Evolutionary conservation across 1,140 invertebrate species (phyloP).

Genomic region (Papilio machaon): DNA sequence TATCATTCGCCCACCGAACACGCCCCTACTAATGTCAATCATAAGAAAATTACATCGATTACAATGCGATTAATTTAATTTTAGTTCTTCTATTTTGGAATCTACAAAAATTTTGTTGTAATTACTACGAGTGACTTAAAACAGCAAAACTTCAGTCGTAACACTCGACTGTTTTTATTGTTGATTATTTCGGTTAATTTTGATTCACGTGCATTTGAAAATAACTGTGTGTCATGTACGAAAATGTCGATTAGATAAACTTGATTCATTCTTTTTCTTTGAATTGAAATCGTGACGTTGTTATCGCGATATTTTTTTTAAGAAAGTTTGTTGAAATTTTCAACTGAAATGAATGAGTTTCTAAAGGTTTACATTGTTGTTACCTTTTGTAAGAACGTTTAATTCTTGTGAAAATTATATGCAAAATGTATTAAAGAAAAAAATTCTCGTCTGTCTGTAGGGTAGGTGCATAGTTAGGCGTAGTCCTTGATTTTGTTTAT

Average conservation of each 20-base stretch:
- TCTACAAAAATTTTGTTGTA: too few relatives aligned
- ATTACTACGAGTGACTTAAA: too few relatives aligned
- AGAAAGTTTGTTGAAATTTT: background rate
- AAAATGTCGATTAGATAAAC: constrained; percentile 14
- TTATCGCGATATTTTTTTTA: background rate
- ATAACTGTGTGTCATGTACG: constrained; percentile 10
- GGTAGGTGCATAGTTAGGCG: too few relatives aligned
- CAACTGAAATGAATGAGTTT: too few relatives aligned
- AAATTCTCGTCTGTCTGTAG: too few relatives aligned
- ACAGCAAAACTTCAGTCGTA: too few relatives aligned
- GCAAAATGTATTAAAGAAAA: too few relatives aligned
- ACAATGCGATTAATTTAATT: background rate
- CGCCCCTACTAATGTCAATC: constrained; percentile 65
- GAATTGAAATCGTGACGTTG: background rate
- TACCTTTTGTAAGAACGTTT: too few relatives aligned
- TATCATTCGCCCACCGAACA: constrained; percentile 70
- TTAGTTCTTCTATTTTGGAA: background rate
- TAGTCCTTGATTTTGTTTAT: too few relatives aligned
- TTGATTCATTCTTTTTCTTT: constrained; percentile 25
- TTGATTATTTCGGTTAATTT: background rate
- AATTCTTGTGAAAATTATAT: too few relatives aligned
- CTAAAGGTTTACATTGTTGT: too few relatives aligned
- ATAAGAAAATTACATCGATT: constrained; percentile 53
- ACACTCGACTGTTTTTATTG: background rate
- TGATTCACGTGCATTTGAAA: constrained; percentile 1